phyloP scores from a whole-genome alignment of 2,113 vertebrate genomes.

The Girardinichthys multiradiatus region DNA sequence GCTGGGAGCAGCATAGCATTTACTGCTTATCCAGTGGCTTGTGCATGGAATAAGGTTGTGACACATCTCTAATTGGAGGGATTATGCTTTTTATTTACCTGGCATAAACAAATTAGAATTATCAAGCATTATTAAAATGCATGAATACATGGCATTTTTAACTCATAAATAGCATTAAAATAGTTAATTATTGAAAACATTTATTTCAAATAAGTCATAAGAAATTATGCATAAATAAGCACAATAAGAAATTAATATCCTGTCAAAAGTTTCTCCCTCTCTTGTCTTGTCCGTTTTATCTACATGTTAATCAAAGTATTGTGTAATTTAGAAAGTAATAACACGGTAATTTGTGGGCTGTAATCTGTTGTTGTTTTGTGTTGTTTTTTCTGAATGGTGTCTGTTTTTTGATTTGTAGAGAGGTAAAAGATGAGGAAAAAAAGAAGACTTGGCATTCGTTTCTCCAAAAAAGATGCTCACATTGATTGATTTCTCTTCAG shows the following conservation, averaged over 20 bases:
- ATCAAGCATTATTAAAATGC: background rate
- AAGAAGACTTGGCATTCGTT: slow-evolving; percentile 26
- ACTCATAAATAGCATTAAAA: background rate
- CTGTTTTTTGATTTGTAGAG: slow-evolving; percentile 33
- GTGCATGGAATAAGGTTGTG: background rate
- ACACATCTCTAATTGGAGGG: background rate
- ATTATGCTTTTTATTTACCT: background rate
- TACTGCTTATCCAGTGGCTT: background rate
- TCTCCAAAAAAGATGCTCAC: slow-evolving; percentile 17
- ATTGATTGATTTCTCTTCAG: background rate
- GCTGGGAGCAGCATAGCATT: slow-evolving; percentile 1
- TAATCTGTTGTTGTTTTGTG: slow-evolving; percentile 11
- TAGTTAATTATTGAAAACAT: background rate
- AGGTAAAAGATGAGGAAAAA: slow-evolving; percentile 16
- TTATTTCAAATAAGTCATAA: background rate
- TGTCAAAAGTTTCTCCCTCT: background rate
- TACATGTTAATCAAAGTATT: slow-evolving; percentile 1
- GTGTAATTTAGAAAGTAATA: background rate
- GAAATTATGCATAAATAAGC: background rate
- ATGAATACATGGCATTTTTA: background rate
- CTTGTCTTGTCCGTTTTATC: background rate
- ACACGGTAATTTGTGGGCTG: slow-evolving; percentile 11
- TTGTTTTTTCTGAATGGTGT: slow-evolving; percentile 19
- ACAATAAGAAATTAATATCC: background rate
- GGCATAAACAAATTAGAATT: background rate